These are phyloP conservation scores for Limulus polyphemus DNA, from an alignment of 2,888 invertebrate genomes.

Conservation along the genomic window DNA sequence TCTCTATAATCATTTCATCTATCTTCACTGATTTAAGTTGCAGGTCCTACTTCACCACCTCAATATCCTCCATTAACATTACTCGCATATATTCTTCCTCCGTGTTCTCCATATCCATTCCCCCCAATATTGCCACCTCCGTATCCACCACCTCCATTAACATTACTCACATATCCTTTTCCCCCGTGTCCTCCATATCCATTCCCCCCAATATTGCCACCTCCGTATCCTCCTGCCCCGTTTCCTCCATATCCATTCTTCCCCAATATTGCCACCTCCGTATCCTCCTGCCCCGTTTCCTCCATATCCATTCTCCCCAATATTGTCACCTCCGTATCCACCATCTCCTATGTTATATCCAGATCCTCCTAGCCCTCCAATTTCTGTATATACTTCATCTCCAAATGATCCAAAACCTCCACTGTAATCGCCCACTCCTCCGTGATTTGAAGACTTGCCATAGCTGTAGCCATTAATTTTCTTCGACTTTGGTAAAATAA, in stretches of 20 bases:
- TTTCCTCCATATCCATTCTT: slow-evolving; percentile 9
- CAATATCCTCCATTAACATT: slow-evolving; percentile 1
- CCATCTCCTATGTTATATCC: slow-evolving; percentile 6
- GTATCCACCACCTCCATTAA: slow-evolving; percentile 4
- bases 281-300: slow-evolving; percentile 7
- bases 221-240: neutral
- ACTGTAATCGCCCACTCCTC: too few species aligned
- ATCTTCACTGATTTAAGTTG: too few species aligned
- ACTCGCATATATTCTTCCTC: slow-evolving; percentile 8
- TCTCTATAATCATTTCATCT: too few species aligned
- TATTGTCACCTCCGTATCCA: neutral
- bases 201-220: neutral
- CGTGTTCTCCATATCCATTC: slow-evolving; percentile 5
- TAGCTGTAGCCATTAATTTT: too few species aligned
- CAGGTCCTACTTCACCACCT: too few species aligned
- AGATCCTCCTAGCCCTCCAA: slow-evolving; percentile 5
- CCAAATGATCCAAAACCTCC: neutral
- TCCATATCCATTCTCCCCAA: slow-evolving; percentile 12
- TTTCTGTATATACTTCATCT: slow-evolving; percentile 1
- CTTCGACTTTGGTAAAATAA: slow-evolving; percentile 11
- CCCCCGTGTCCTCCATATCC: neutral
- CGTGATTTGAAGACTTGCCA: neutral
- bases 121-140: slow-evolving; percentile 9
- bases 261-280: slow-evolving; percentile 10
- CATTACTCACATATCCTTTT: slow-evolving; percentile 3